Base-by-base conservation (phyloP, 1,140 invertebrate species). In the Schlechtendalia chinensis region DNA sequence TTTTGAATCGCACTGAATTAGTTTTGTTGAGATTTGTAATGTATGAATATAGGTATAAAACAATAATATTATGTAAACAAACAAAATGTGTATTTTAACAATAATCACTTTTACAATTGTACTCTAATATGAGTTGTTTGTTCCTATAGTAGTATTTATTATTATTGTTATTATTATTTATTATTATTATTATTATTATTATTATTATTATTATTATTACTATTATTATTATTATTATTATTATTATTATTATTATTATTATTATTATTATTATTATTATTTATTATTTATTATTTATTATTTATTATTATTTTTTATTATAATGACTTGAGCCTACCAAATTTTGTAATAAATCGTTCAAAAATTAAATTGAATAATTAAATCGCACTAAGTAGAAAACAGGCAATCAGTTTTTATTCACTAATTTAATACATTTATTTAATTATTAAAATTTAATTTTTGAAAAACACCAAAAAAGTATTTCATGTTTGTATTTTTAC, bases 291-390 rank as follows among this genome's bases (percentile, higher is more conserved):
- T n/a, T n/a, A n/a, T n/a, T n/a, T n/a, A n/a, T n/a, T n/a, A n/a
- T n/a, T n/a, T n/a, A n/a, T n/a, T n/a, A n/a, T n/a, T n/a, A 39
- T 39, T 79, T 79, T 79, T 79, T 79, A 79, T 58, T 79, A 79
- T 79, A 79, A 79, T 79, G 75, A 61, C 54, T 79, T 79, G 58
- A 61, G 22, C 75, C 74, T 79, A 39, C 58, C 47, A 72, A 47
- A 72, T 53, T n/a, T n/a, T 72, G 29, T 54, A 29, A 72, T 72
- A 72, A 72, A 72, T 72, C 29, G 47, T 54, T 54, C 47, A 29
- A n/a, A n/a, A n/a, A n/a, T n/a, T n/a, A n/a, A n/a, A 53, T 71
- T 71, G 50, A 71, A 72, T 54, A 72, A 54, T 27, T 54, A 16
- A 27, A 71, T 71, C 8, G 45, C 47, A 71, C 67, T 1, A 22